A percentile compares a stretch with the other conserved stretches of the same genome.
phyloP scores from a whole-genome alignment of 2,888 invertebrate species.

The Drosophila merina region DNA sequence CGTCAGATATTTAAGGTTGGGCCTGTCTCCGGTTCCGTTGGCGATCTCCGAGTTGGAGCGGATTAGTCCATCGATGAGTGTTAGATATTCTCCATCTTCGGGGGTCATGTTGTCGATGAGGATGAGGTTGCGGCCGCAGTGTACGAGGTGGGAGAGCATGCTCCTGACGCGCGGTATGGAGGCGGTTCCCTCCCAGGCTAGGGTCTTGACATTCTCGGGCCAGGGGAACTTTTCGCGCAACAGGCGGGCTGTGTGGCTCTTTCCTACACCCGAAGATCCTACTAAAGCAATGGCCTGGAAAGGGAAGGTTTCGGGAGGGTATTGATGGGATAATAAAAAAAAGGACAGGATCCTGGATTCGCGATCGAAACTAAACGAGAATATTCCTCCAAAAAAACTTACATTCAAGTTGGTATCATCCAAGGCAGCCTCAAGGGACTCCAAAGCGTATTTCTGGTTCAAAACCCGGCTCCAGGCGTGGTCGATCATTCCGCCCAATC shows the following conservation, averaged over 20 bases:
- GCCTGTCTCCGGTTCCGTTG: neutral
- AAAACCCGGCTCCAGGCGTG: constrained; percentile 57
- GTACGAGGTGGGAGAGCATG: constrained; percentile 58
- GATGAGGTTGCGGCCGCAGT: constrained; percentile 81
- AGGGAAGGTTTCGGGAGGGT: neutral
- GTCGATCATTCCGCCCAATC: constrained; percentile 52
- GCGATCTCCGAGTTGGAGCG: constrained; percentile 14
- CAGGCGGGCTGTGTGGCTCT: constrained; percentile 71
- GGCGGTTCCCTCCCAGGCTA: constrained; percentile 68
- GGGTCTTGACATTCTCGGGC: constrained; percentile 76
- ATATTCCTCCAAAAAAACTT: too few species aligned
- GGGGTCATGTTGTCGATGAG: constrained; percentile 79
- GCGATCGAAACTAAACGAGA: too few species aligned
- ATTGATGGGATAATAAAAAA: neutral
- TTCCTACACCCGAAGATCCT: constrained; percentile 81
- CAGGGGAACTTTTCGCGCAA: constrained; percentile 78
- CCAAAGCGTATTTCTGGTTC: constrained; percentile 64
- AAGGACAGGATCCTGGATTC: neutral
- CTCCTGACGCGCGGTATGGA: constrained; percentile 10
- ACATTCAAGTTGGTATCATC: constrained; percentile 48
- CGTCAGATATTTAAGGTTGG: constrained; percentile 54
- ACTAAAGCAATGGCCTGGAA: constrained; percentile 72
- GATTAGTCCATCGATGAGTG: constrained; percentile 58
- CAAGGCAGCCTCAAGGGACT: constrained; percentile 64
- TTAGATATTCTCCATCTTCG: constrained; percentile 60